Evolutionary conservation across 2,888 invertebrate species (phyloP).

Genomic region (Melieria crassipennis): DNA sequence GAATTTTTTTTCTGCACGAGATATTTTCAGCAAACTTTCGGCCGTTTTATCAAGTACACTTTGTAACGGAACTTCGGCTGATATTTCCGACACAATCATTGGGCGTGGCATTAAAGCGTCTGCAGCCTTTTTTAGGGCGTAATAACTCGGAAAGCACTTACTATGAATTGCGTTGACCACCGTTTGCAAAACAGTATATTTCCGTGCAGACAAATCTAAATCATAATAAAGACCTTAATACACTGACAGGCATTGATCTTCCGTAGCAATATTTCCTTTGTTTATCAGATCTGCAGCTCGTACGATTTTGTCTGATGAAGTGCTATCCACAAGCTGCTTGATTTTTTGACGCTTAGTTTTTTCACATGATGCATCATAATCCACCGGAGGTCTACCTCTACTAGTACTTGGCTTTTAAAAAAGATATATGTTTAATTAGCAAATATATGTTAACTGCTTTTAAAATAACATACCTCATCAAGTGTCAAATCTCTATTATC

Average conservation of each 20-base stretch:
- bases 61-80: too few species aligned
- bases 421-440: too few species aligned
- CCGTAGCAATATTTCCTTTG: neutral
- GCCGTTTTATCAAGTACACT: too few species aligned
- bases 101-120: too few species aligned
- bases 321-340: neutral
- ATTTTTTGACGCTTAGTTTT: neutral
- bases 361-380: neutral
- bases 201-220: neutral
- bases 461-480: too few species aligned
- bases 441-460: too few species aligned
- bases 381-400: neutral
- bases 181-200: neutral
- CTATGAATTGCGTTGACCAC: conserved; percentile 4
- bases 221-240: neutral
- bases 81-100: too few species aligned
- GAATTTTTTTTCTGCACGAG: too few species aligned
- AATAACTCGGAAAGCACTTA: conserved; percentile 6
- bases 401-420: neutral
- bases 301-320: neutral
- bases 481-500: too few species aligned
- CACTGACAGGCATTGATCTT: neutral
- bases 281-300: neutral
- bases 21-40: too few species aligned
- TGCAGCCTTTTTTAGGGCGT: neutral